Conservation (phyloP, 2,888 invertebrate genomes). For the Pyralis farinalis region DNA sequence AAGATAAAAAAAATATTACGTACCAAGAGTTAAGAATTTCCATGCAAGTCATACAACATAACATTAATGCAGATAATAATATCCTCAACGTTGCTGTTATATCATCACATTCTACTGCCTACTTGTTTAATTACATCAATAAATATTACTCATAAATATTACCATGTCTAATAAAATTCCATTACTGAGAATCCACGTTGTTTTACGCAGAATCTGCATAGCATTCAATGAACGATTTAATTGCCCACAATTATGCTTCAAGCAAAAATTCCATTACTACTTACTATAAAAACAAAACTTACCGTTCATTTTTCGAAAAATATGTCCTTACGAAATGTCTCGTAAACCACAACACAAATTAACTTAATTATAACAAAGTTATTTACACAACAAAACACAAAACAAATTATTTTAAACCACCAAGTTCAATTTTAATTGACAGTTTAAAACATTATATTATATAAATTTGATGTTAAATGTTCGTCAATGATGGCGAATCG, state of each 20-base stretch:
- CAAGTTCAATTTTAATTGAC: constrained; percentile 5
- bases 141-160: background rate
- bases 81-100: too few species aligned
- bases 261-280: background rate
- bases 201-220: background rate
- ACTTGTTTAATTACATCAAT: too few species aligned
- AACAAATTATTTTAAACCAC: background rate
- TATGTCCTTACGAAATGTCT: background rate
- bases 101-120: too few species aligned
- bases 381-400: too few species aligned
- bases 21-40: too few species aligned
- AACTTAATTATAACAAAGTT: background rate
- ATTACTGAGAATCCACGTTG: background rate
- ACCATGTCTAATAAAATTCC: background rate
- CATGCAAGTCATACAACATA: too few species aligned
- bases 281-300: constrained; percentile 13
- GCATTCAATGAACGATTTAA: background rate
- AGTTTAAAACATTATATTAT: background rate
- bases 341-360: background rate
- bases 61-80: too few species aligned
- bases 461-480: background rate
- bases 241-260: background rate
- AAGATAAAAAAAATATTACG: too few species aligned
- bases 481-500: background rate
- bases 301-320: constrained; percentile 25